Conservation (phyloP, 1,140 invertebrate species). For the Anadara kagoshimensis region DNA sequence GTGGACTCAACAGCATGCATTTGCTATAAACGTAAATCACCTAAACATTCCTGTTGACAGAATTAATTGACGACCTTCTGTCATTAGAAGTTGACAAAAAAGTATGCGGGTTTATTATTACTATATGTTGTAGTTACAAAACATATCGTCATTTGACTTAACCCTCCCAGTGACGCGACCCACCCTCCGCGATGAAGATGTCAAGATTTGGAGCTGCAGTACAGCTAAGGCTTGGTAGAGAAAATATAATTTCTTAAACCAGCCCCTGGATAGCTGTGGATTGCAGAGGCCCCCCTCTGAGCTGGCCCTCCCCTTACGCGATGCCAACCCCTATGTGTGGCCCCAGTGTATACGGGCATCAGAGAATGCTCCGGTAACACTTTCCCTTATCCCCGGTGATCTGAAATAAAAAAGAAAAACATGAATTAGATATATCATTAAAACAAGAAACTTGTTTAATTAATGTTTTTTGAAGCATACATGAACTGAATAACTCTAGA, state of each 20-base stretch:
- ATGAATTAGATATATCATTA: too few species aligned
- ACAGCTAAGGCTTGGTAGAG: slow-evolving; percentile 4
- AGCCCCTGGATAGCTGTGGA: slow-evolving; percentile 32
- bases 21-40: too few species aligned
- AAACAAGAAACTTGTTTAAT: too few species aligned
- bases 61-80: too few species aligned
- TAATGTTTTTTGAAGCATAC: too few species aligned
- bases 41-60: too few species aligned
- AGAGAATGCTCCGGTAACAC: slow-evolving; percentile 39
- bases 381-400: slow-evolving; percentile 46
- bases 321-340: slow-evolving; percentile 47
- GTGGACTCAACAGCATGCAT: too few species aligned
- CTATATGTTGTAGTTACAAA: too few species aligned
- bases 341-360: slow-evolving; percentile 38
- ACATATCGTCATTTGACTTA: slow-evolving; percentile 4
- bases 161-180: slow-evolving; percentile 62
- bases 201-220: slow-evolving; percentile 29
- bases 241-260: slow-evolving; percentile 16
- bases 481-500: too few species aligned
- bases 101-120: too few species aligned
- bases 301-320: slow-evolving; percentile 59
- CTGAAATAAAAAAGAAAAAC: slow-evolving; percentile 45
- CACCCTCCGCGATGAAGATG: slow-evolving; percentile 49
- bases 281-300: slow-evolving; percentile 54
- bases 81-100: too few species aligned